A percentile compares a stretch with the other conserved stretches of the same genome.
Conservation (phyloP, 1,140 invertebrate species). For the Heliconius congener region DNA sequence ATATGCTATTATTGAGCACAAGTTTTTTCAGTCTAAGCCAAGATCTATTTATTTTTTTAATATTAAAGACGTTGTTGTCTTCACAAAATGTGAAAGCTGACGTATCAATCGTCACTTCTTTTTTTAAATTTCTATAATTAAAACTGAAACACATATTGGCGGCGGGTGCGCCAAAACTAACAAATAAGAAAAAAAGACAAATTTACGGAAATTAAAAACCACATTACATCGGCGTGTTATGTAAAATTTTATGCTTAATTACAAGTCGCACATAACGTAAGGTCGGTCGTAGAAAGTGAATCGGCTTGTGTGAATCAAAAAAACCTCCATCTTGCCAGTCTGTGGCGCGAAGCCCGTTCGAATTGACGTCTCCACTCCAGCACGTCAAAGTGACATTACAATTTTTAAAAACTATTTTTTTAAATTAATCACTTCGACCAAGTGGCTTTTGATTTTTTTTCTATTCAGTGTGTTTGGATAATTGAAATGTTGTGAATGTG, state of each 20-base stretch:
- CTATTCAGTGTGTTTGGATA: constrained; percentile 43
- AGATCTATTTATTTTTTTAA: not conserved
- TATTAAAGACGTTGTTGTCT: not conserved
- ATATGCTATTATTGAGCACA: not conserved
- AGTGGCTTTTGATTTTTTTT: constrained; percentile 42
- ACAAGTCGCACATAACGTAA: constrained; percentile 75
- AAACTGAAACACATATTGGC: not conserved
- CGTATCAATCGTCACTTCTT: not conserved
- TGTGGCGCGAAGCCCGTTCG: constrained; percentile 67
- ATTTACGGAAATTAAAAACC: constrained; percentile 65
- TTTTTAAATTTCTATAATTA: not conserved
- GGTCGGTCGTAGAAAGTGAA: constrained; percentile 81
- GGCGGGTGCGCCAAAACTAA: constrained; percentile 11
- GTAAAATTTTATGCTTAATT: constrained; percentile 77
- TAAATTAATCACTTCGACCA: constrained; percentile 27
- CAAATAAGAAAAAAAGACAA: constrained; percentile 36
- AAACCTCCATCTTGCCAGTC: constrained; percentile 77
- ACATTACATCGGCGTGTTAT: constrained; percentile 72
- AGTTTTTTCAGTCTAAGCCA: not conserved
- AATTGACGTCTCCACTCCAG: constrained; percentile 69
- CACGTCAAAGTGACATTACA: constrained; percentile 50
- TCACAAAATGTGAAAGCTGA: not conserved
- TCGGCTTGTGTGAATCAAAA: constrained; percentile 79
- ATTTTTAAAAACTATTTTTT: constrained; percentile 34
- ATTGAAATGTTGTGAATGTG: constrained; percentile 55